Conservation (phyloP, 2,113 vertebrate species). For the Brachypteracias leptosomus region DNA sequence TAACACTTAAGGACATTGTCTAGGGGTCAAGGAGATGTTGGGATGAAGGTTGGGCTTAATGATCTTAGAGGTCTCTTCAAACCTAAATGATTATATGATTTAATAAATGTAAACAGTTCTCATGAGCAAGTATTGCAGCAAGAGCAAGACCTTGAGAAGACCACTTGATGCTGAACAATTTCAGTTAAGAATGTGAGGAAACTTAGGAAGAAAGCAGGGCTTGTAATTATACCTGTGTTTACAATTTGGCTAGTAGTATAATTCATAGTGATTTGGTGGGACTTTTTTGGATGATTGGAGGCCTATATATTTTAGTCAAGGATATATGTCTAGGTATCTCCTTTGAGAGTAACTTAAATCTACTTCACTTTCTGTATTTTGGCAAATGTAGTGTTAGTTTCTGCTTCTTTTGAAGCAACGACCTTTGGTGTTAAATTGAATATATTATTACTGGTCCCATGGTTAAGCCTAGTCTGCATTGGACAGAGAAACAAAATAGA, state of each 20-base stretch:
- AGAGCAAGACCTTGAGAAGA: background rate
- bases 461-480: background rate
- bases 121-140: background rate
- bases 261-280: background rate
- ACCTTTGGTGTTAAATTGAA: background rate
- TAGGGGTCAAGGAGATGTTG: no score
- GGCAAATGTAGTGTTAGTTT: background rate
- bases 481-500: background rate
- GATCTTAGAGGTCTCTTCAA: no score
- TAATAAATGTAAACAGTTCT: background rate
- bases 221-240: background rate
- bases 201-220: background rate
- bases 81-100: no score
- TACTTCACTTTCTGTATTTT: background rate
- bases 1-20: no score
- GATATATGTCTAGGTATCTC: background rate
- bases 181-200: background rate
- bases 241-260: background rate
- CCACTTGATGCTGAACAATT: fast-evolving
- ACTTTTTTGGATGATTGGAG: background rate
- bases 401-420: background rate
- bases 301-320: background rate
- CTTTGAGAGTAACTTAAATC: background rate
- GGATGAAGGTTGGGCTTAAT: no score
- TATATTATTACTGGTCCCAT: background rate